Evolutionary conservation across 2,113 vertebrate species (phyloP).

Genomic region (Tenebrosternarchus preto): DNA sequence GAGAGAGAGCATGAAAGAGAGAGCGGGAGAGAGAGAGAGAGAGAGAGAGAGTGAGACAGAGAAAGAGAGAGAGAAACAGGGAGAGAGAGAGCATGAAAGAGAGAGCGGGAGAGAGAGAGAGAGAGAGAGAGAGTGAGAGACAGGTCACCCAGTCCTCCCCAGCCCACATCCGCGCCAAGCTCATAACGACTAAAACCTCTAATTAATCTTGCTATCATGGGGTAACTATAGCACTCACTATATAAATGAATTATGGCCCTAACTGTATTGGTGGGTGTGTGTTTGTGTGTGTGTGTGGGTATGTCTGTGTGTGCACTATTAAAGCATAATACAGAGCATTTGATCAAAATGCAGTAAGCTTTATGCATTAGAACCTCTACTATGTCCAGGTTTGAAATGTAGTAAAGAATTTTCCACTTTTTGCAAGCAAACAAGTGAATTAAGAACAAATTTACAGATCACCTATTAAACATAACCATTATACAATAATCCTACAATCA

Average conservation of each 20-base stretch:
- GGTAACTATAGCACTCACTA: slow-evolving; percentile 69
- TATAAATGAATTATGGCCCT: slow-evolving; percentile 64
- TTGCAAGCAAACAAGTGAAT: background rate
- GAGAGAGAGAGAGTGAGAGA: slow-evolving; percentile 71
- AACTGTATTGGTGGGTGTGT: slow-evolving; percentile 47
- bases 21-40: slow-evolving; percentile 71
- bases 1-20: slow-evolving; percentile 71
- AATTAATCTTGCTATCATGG: slow-evolving; percentile 78
- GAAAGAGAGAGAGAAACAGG: slow-evolving; percentile 70
- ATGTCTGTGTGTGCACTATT: slow-evolving; percentile 10
- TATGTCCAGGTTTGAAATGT: background rate
- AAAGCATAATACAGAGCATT: background rate
- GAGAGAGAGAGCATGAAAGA: slow-evolving; percentile 69
- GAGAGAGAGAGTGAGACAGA: slow-evolving; percentile 70
- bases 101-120: slow-evolving; percentile 72
- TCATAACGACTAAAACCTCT: slow-evolving; percentile 76
- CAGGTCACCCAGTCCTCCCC: slow-evolving; percentile 75
- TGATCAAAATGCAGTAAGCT: background rate
- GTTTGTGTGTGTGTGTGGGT: slow-evolving; percentile 21
- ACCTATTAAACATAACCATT: background rate
- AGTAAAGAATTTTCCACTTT: background rate
- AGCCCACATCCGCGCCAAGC: slow-evolving; percentile 70
- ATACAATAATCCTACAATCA: slow-evolving; percentile 1
- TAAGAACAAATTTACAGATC: background rate
- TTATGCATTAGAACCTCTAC: background rate